Conservation (phyloP, 2,113 vertebrate genomes). For the Ctenomys sociabilis region DNA sequence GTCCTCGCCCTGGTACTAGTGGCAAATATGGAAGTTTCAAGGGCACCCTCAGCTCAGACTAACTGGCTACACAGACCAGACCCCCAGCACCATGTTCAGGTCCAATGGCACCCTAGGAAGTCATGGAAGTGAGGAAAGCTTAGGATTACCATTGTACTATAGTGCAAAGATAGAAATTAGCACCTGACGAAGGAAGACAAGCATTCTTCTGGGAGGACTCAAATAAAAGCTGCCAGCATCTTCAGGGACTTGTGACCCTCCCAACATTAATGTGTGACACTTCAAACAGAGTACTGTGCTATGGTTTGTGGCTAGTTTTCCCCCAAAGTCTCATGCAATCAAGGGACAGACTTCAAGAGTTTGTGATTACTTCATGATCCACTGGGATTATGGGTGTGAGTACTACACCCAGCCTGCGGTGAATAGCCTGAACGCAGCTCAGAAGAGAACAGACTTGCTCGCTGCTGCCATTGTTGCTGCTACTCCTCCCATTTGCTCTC, state of each 20-base stretch:
- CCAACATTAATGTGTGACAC: background rate
- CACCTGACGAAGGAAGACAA: background rate
- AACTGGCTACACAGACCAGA: background rate
- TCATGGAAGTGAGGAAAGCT: conserved; percentile 19
- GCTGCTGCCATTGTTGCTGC: too few relatives aligned
- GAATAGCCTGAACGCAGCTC: too few relatives aligned
- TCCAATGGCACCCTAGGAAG: background rate
- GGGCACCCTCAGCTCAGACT: background rate
- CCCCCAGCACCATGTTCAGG: background rate
- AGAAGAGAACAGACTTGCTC: too few relatives aligned
- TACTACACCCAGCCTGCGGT: too few relatives aligned
- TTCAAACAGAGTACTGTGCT: too few relatives aligned
- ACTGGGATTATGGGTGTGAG: too few relatives aligned
- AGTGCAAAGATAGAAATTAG: background rate
- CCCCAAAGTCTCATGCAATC: too few relatives aligned
- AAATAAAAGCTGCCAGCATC: background rate
- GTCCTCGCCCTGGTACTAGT: background rate
- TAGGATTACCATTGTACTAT: background rate
- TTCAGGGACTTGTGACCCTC: background rate
- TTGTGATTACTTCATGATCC: too few relatives aligned
- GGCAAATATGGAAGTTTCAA: background rate
- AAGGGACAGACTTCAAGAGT: too few relatives aligned
- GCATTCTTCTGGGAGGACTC: background rate
- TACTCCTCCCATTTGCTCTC: too few relatives aligned
- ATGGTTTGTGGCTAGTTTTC: too few relatives aligned